Conservation (phyloP, 1,140 invertebrate genomes). For the Cepaea nemoralis region DNA sequence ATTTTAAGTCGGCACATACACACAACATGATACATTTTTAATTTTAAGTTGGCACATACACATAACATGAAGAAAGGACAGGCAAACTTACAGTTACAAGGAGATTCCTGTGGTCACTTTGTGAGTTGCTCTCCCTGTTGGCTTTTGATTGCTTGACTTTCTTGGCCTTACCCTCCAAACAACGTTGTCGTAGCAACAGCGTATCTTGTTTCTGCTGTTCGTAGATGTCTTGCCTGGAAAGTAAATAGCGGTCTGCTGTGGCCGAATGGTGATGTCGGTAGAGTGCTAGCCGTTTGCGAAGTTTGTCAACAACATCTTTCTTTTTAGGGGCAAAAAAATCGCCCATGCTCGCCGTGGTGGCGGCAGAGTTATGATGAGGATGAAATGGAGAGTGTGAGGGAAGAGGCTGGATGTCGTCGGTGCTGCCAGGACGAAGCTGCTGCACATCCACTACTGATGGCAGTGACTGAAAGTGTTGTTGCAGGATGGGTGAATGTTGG, state of each 20-base stretch:
- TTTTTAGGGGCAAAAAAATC: constrained; percentile 84
- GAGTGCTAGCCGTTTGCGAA: constrained; percentile 85
- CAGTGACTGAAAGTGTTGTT: background rate
- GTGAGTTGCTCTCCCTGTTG: constrained; percentile 80
- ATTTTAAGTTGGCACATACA: no score
- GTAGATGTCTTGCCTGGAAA: constrained; percentile 82
- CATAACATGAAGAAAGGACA: background rate
- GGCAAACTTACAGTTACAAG: constrained; percentile 56
- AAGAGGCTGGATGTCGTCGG: background rate
- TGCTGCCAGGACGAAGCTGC: constrained; percentile 33
- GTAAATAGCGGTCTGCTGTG: constrained; percentile 82
- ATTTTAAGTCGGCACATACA: no score
- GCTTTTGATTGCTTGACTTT: constrained; percentile 78
- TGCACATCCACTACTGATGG: constrained; percentile 10
- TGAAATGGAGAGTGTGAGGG: background rate
- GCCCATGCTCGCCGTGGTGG: constrained; percentile 74
- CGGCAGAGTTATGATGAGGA: background rate
- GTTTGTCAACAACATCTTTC: constrained; percentile 87
- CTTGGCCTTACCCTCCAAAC: constrained; percentile 87
- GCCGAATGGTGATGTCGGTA: constrained; percentile 85
- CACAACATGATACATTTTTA: no score
- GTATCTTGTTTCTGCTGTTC: constrained; percentile 88
- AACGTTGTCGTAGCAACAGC: constrained; percentile 83
- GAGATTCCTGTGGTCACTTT: constrained; percentile 54
- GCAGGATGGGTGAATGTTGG: background rate